Evolutionary conservation across 2,797 vertebrate species (phyloP), one percentile per base, ranked within the genome.

Genomic region (Micropoecilia bifurca): DNA sequence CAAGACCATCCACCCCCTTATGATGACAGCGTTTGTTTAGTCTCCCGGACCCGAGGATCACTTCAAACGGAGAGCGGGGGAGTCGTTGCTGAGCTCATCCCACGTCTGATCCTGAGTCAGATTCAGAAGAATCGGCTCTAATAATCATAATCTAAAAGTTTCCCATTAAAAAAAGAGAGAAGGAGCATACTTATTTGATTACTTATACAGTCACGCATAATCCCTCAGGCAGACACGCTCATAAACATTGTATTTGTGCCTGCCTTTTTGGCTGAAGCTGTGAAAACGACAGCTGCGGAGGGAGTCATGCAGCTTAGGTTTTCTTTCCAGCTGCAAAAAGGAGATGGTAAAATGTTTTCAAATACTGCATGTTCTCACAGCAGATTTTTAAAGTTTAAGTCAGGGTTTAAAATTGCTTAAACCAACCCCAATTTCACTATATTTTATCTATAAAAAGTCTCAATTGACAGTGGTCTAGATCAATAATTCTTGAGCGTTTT

Each of bases 21-120:
- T 85, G 86, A 90, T 91, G 89, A 86, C 89, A 91, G 93, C 91
- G 93, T 92, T 93, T 94, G 95, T 94, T 94, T 91, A 83, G 84
- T 91, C 88, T 90, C 81, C 80, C 63, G 45, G 71, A 87, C 74
- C 77, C 3, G 16, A 85, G 74, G 79, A 92, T 87, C 86, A 83
- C 83, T 87, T 81, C 75, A 91, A 83, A 86, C 87, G 73, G 33
- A 91, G 83, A 88, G 84, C 3, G 85, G 90, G 88, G 92, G 91
- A 92, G 90, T 91, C 87, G 74, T 77, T 91, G 88, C 85, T 85
- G 50, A 83, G 79, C 76, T 77, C 78, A 81, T 88, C 82, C 81
- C 71, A 82, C 90, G 91, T 90, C 89, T 79, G 83, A 83, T 83
- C 66, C 76, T 89, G 86, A 89, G 91, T 91, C 83, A 88, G 89